Percentiles rank a stretch among this genome's conserved stretches.
These are phyloP conservation scores for Coelopa frigida DNA, from an alignment of 1,140 invertebrate genomes.

Conservation along the genomic window DNA sequence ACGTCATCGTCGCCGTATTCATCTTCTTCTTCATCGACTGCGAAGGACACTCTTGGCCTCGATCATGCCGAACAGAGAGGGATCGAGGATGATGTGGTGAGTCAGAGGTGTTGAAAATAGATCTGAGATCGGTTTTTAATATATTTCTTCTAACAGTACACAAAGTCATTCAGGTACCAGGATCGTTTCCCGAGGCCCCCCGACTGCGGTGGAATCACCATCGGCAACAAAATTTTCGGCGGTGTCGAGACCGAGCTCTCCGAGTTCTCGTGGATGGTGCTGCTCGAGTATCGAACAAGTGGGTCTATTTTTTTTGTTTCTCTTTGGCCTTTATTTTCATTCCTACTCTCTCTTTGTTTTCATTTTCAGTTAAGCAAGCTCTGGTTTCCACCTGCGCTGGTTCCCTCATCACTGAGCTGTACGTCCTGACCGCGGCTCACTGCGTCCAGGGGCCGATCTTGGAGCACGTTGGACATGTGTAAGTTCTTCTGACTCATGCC, in stretches of 20 bases:
- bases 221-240: constrained; percentile 16
- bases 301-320: constrained; percentile 3
- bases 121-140: too few relatives aligned
- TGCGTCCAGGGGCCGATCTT: constrained; percentile 48
- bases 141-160: too few relatives aligned
- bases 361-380: constrained; percentile 2
- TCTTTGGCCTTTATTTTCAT: background rate
- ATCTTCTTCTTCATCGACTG: too few relatives aligned
- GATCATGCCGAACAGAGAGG: too few relatives aligned
- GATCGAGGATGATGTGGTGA: too few relatives aligned
- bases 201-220: constrained; percentile 8
- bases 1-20: too few relatives aligned
- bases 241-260: constrained; percentile 38
- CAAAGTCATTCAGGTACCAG: too few relatives aligned
- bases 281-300: constrained; percentile 48
- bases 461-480: constrained; percentile 43
- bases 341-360: background rate
- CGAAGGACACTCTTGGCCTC: too few relatives aligned
- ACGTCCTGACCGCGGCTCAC: constrained; percentile 59
- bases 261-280: constrained; percentile 53
- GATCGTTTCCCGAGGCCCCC: constrained; percentile 10
- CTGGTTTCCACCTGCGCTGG: constrained; percentile 49
- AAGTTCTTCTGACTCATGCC: constrained; percentile 26
- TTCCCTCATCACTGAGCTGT: constrained; percentile 41
- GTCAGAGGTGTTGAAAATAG: too few relatives aligned